Evolutionary conservation across 2,888 invertebrate genomes (phyloP).

Genomic region (Lacanobia oleracea): DNA sequence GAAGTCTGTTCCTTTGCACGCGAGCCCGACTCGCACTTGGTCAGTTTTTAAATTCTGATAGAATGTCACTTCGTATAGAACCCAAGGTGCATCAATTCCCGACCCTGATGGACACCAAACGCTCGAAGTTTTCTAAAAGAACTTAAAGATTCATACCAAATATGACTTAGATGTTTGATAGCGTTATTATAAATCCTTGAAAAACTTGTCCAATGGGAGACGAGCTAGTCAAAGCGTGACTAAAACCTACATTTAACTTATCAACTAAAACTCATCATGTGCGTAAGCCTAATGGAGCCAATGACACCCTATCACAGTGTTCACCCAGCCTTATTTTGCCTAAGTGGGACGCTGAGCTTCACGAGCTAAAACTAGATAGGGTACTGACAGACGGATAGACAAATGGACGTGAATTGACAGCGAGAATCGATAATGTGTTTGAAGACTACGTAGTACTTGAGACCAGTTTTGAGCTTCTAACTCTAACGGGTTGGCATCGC

Average conservation of each 20-base stretch:
- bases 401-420: slow-evolving; percentile 75
- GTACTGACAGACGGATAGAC: slow-evolving; percentile 74
- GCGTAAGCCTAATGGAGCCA: slow-evolving; percentile 54
- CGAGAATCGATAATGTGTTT: slow-evolving; percentile 60
- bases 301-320: slow-evolving; percentile 51
- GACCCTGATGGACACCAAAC: neutral
- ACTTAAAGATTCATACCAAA: neutral
- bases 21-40: no score
- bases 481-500: slow-evolving; percentile 51
- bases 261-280: slow-evolving; percentile 43
- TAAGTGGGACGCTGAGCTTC: slow-evolving; percentile 71
- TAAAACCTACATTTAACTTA: slow-evolving; percentile 32
- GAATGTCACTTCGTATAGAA: no score
- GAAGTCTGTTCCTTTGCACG: no score
- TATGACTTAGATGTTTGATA: neutral
- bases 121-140: neutral
- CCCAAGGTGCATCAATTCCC: no score
- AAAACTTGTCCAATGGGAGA: neutral
- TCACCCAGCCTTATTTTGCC: slow-evolving; percentile 53
- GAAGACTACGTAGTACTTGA: slow-evolving; percentile 43
- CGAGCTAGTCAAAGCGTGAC: slow-evolving; percentile 4
- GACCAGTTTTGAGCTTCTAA: slow-evolving; percentile 59
- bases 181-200: neutral
- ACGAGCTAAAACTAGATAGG: slow-evolving; percentile 69
- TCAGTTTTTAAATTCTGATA: no score